Conservation (phyloP, 2,888 invertebrate species). For the Diarsia dahlii region DNA sequence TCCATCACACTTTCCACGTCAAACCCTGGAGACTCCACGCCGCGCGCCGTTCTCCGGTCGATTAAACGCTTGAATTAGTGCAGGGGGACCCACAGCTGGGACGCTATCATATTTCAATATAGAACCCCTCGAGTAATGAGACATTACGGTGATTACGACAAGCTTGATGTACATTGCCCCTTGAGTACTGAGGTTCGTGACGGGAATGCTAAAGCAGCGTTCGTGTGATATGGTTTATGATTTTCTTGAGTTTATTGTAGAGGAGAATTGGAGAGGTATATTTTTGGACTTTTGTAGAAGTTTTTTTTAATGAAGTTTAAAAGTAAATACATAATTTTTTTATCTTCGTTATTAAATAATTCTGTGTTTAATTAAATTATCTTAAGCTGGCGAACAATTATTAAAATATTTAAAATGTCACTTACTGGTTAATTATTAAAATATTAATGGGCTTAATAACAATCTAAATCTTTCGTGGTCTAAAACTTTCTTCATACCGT, state of each 20-base stretch:
- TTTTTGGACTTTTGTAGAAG: background rate
- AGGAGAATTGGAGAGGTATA: constrained; percentile 21
- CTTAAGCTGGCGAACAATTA: background rate
- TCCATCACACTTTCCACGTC: constrained; percentile 61
- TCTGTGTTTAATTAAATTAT: background rate
- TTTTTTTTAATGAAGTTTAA: background rate
- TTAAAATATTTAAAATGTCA: no score
- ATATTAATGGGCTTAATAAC: background rate
- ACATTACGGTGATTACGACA: constrained; percentile 66
- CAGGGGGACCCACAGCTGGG: constrained; percentile 79
- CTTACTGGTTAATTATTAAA: no score
- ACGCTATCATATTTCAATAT: constrained; percentile 83
- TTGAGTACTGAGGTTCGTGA: constrained; percentile 61
- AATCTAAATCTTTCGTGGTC: background rate
- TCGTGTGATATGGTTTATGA: constrained; percentile 40
- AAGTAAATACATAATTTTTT: background rate
- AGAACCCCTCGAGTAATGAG: constrained; percentile 67
- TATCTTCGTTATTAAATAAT: background rate
- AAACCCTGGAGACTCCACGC: constrained; percentile 59
- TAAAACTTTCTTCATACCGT: background rate
- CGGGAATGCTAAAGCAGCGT: constrained; percentile 47
- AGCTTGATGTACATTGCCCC: constrained; percentile 68
- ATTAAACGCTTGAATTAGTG: constrained; percentile 82
- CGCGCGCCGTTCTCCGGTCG: constrained; percentile 70
- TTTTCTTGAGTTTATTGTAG: constrained; percentile 35